A percentile compares a stretch with the other conserved stretches of the same genome.
phyloP scores from a whole-genome alignment of 2,113 vertebrate species.

The Anoura caudifer region DNA sequence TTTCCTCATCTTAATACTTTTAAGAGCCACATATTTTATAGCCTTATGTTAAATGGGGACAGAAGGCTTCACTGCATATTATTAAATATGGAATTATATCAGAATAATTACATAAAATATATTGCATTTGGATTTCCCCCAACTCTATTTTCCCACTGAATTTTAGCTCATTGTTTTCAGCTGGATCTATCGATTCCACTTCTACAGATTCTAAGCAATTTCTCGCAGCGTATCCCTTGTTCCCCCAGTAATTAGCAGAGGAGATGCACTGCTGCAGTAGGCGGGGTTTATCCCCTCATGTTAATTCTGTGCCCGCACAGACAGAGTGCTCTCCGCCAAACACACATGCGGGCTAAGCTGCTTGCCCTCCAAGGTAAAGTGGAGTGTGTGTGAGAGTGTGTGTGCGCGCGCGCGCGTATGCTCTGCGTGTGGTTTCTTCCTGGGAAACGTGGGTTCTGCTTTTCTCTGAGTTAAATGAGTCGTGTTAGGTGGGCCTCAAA shows the following conservation, averaged over 20 bases:
- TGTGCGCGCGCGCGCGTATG: no score
- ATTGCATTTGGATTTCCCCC: conserved; percentile 38
- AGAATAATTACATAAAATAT: conserved; percentile 70
- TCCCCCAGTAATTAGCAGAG: conserved; percentile 70
- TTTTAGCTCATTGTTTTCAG: conserved; percentile 70
- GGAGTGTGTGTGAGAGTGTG: no score
- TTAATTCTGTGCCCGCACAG: not conserved
- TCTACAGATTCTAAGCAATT: conserved; percentile 53
- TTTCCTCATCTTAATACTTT: conserved; percentile 65
- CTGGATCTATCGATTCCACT: conserved; percentile 49
- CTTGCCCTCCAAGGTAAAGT: not conserved
- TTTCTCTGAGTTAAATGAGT: not conserved
- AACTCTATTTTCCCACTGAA: conserved; percentile 45
- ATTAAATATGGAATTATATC: conserved; percentile 56
- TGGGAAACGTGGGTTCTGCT: not conserved
- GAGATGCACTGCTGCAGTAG: conserved; percentile 38
- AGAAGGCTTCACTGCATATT: conserved; percentile 49
- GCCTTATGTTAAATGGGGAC: conserved; percentile 31
- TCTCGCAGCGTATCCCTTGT: conserved; percentile 68
- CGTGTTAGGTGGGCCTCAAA: not conserved
- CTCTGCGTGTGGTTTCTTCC: not conserved
- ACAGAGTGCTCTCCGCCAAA: not conserved
- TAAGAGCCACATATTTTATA: conserved; percentile 54
- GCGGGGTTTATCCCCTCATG: conserved; percentile 40
- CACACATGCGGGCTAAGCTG: not conserved